These are phyloP conservation scores for Microcebus murinus DNA, from an alignment of 2,113 vertebrate genomes.

Conservation along the genomic window DNA sequence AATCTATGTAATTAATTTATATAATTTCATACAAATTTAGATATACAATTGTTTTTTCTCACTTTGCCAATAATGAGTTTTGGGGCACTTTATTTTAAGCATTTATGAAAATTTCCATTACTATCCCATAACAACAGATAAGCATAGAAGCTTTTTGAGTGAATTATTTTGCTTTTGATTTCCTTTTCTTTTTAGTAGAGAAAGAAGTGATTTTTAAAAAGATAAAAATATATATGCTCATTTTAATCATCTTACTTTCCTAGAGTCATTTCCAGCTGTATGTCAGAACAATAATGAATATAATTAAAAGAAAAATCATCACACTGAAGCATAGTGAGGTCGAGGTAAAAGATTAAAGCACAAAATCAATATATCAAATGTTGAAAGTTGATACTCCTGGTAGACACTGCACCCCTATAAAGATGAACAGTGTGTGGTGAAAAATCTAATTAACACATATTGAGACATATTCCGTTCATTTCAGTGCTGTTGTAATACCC, in stretches of 20 bases:
- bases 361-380: neutral
- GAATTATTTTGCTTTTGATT: neutral
- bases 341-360: conserved; percentile 37
- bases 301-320: neutral
- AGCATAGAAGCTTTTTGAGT: neutral
- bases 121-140: neutral
- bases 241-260: neutral
- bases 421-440: neutral
- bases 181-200: neutral
- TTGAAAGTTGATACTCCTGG: neutral
- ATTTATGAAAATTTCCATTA: neutral
- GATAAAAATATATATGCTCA: neutral
- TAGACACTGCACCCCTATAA: neutral
- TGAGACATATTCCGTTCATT: neutral
- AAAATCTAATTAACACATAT: conserved; percentile 59
- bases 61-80: neutral
- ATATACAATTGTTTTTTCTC: neutral
- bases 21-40: neutral
- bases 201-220: neutral
- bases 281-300: neutral
- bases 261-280: neutral
- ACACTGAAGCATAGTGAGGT: neutral
- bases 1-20: neutral
- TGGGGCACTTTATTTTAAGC: neutral
- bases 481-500: neutral